phyloP scores from a whole-genome alignment of 1,140 invertebrate species.

The Cepaea nemoralis region DNA sequence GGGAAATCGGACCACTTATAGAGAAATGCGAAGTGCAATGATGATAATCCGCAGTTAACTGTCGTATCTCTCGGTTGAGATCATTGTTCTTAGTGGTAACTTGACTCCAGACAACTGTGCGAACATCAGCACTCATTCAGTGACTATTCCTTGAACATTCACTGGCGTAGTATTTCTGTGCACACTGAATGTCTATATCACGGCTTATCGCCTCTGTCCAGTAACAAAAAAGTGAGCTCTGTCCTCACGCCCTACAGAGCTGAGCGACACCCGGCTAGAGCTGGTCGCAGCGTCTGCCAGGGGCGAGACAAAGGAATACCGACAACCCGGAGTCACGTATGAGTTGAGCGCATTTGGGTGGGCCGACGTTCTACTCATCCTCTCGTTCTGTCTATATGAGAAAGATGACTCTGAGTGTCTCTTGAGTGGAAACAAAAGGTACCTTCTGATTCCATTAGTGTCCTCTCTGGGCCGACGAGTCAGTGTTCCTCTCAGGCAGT shows the following conservation, averaged over 20 bases:
- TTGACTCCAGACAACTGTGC: too few relatives aligned
- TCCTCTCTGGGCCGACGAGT: slow-evolving; percentile 1
- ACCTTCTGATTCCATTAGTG: slow-evolving; percentile 24
- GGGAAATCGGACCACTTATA: too few relatives aligned
- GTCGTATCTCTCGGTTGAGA: too few relatives aligned
- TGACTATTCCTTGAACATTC: too few relatives aligned
- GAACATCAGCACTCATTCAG: too few relatives aligned
- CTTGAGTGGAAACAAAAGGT: slow-evolving; percentile 35
- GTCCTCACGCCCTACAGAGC: slow-evolving; percentile 20
- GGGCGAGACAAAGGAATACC: slow-evolving; percentile 26
- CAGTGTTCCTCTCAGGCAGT: slow-evolving; percentile 45
- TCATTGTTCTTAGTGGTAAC: too few relatives aligned
- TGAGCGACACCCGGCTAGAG: slow-evolving; percentile 12
- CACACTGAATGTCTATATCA: too few relatives aligned
- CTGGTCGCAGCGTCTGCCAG: slow-evolving; percentile 19
- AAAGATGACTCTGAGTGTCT: slow-evolving; percentile 35
- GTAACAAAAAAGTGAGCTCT: not conserved
- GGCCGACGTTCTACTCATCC: not conserved
- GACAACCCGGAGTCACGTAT: slow-evolving; percentile 24
- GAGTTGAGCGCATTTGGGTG: not conserved
- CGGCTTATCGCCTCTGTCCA: slow-evolving; percentile 9
- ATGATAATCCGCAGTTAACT: too few relatives aligned
- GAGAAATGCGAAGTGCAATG: too few relatives aligned
- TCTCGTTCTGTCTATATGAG: slow-evolving; percentile 1
- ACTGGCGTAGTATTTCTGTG: too few relatives aligned